phyloP scores from a whole-genome alignment of 2,113 vertebrate genomes.

The Saiga tatarica region DNA sequence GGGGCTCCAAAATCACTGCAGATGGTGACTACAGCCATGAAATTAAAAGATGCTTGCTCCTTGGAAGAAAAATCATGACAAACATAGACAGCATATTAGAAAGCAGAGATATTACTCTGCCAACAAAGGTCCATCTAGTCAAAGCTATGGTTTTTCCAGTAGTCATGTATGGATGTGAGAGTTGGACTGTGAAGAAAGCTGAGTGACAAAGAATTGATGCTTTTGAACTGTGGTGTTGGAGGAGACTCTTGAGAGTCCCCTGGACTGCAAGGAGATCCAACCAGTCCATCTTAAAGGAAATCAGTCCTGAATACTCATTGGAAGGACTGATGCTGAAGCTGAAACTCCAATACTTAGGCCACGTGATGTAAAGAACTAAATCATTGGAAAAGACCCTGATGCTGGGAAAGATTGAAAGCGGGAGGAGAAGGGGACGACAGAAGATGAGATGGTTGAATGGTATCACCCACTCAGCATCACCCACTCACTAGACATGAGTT shows the following conservation, averaged over 20 bases:
- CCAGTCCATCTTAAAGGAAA: neutral
- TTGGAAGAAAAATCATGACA: neutral
- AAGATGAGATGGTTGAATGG: neutral
- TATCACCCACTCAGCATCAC: too few relatives aligned
- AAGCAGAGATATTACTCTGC: neutral
- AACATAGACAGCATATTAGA: neutral
- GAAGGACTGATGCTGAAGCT: neutral
- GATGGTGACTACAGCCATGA: neutral
- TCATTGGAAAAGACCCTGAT: neutral
- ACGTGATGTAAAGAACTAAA: neutral
- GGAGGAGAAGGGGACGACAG: neutral
- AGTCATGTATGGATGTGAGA: neutral
- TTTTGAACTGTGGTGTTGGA: neutral
- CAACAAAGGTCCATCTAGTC: neutral
- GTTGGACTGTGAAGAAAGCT: neutral
- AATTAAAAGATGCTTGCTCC: neutral
- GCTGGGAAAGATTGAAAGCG: neutral
- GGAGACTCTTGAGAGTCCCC: neutral
- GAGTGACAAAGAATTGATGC: neutral
- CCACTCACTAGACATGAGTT: neutral
- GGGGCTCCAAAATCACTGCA: neutral
- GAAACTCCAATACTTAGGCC: neutral
- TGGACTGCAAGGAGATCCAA: neutral
- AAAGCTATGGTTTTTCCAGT: neutral
- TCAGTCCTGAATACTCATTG: neutral